Evolutionary conservation across 2,888 invertebrate genomes (phyloP).

Genomic region (Ernsta delagoae): DNA sequence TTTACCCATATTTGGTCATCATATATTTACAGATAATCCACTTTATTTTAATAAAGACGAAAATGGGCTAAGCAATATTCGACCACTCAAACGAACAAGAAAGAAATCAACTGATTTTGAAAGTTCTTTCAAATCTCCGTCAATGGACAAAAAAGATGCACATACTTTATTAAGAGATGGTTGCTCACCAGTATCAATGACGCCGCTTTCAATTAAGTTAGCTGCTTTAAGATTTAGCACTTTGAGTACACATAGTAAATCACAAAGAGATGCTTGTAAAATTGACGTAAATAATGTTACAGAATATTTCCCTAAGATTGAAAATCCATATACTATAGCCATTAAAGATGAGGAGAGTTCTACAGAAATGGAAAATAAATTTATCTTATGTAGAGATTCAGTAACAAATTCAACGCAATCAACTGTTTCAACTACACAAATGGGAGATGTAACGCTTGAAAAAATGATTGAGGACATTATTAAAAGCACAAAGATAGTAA

Average conservation of each 20-base stretch:
- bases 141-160: slow-evolving; percentile 72
- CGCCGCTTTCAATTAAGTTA: slow-evolving; percentile 85
- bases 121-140: slow-evolving; percentile 76
- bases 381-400: slow-evolving; percentile 70
- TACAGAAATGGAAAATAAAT: slow-evolving; percentile 81
- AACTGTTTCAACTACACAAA: slow-evolving; percentile 79
- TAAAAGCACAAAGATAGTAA: slow-evolving; percentile 82
- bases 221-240: slow-evolving; percentile 85
- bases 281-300: slow-evolving; percentile 79
- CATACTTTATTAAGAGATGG: slow-evolving; percentile 74
- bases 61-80: slow-evolving; percentile 61
- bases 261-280: slow-evolving; percentile 58
- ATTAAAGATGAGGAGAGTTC: slow-evolving; percentile 76
- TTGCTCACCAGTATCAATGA: slow-evolving; percentile 80
- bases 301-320: slow-evolving; percentile 81
- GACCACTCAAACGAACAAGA: slow-evolving; percentile 72
- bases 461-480: slow-evolving; percentile 86
- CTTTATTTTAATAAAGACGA: slow-evolving; percentile 79
- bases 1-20: slow-evolving; percentile 78
- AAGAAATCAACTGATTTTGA: slow-evolving; percentile 79
- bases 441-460: slow-evolving; percentile 83
- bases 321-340: slow-evolving; percentile 67
- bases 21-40: slow-evolving; percentile 78
- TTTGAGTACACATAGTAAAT: slow-evolving; percentile 72
- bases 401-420: slow-evolving; percentile 67